A percentile compares a stretch with the other conserved stretches of the same genome.
Evolutionary conservation across 2,113 vertebrate species (phyloP).

Genomic region (Pseudorasbora parva): DNA sequence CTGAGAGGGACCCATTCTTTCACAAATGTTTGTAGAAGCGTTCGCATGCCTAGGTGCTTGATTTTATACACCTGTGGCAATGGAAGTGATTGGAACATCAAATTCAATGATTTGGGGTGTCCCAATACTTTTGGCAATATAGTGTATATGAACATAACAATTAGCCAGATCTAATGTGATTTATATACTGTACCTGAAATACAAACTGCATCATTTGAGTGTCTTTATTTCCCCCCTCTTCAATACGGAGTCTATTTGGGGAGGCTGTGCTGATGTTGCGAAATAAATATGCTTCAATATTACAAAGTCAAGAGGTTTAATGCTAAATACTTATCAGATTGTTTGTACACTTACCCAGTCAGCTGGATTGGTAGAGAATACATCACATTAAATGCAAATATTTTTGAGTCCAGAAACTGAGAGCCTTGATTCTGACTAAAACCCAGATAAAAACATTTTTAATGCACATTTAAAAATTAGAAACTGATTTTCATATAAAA

Average conservation of each 20-base stretch:
- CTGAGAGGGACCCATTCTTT: no score
- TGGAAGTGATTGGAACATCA: no score
- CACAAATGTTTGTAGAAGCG: no score
- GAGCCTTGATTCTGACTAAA: slow-evolving; percentile 56
- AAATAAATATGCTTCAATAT: slow-evolving; percentile 11
- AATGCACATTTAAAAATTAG: not conserved
- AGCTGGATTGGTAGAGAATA: slow-evolving; percentile 56
- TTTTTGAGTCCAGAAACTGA: slow-evolving; percentile 46
- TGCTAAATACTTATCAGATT: not conserved
- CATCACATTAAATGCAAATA: slow-evolving; percentile 48
- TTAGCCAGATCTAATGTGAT: not conserved
- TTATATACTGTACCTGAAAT: slow-evolving; percentile 35
- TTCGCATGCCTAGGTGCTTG: no score
- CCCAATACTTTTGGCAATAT: no score
- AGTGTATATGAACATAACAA: not conserved
- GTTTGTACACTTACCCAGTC: slow-evolving; percentile 51
- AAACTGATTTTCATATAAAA: not conserved
- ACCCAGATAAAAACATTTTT: not conserved
- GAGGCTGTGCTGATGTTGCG: slow-evolving; percentile 20
- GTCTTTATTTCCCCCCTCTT: not conserved
- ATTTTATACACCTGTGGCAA: no score
- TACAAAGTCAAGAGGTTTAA: not conserved
- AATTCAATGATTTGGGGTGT: no score
- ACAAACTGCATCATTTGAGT: not conserved
- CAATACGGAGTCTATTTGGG: slow-evolving; percentile 37